Conservation (phyloP, 2,797 vertebrate genomes). For the Scomberomorus guttatus region DNA sequence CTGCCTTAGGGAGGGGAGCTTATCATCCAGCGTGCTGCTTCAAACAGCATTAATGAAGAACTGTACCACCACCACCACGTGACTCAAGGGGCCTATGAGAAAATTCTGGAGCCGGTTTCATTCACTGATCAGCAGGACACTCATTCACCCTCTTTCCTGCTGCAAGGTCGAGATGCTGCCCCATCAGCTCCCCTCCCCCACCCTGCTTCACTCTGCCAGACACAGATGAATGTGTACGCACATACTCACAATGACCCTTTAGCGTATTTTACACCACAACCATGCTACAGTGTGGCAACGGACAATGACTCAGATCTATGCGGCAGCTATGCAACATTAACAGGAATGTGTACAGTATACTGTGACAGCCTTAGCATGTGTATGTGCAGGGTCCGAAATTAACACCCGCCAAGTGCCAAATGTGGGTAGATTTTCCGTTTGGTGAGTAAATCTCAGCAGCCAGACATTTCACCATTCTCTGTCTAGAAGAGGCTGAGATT, state of each 20-base stretch:
- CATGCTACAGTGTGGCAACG: slow-evolving; percentile 8
- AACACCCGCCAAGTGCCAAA: too few relatives aligned
- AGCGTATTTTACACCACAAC: slow-evolving; percentile 45
- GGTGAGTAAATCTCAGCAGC: too few relatives aligned
- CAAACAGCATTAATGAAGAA: slow-evolving; percentile 38
- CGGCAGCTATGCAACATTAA: slow-evolving; percentile 30
- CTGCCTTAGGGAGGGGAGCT: slow-evolving; percentile 37
- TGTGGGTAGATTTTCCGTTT: too few relatives aligned
- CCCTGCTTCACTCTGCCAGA: slow-evolving; percentile 20
- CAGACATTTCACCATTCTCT: too few relatives aligned
- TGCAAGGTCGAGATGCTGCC: slow-evolving; percentile 76
- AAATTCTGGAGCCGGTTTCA: slow-evolving; percentile 58
- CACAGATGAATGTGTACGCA: slow-evolving; percentile 37
- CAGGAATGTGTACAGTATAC: not conserved
- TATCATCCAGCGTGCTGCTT: slow-evolving; percentile 43
- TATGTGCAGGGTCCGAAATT: too few relatives aligned
- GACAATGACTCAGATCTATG: slow-evolving; percentile 65
- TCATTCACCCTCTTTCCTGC: slow-evolving; percentile 71
- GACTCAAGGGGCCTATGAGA: slow-evolving; percentile 56
- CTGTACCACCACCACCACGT: slow-evolving; percentile 46
- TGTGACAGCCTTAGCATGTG: not conserved
- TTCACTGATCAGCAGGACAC: slow-evolving; percentile 66
- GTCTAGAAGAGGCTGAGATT: too few relatives aligned
- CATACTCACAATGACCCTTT: slow-evolving; percentile 56
- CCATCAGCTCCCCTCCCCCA: slow-evolving; percentile 52